Conservation (phyloP, 2,113 vertebrate species). For the Cheilinus undulatus region DNA sequence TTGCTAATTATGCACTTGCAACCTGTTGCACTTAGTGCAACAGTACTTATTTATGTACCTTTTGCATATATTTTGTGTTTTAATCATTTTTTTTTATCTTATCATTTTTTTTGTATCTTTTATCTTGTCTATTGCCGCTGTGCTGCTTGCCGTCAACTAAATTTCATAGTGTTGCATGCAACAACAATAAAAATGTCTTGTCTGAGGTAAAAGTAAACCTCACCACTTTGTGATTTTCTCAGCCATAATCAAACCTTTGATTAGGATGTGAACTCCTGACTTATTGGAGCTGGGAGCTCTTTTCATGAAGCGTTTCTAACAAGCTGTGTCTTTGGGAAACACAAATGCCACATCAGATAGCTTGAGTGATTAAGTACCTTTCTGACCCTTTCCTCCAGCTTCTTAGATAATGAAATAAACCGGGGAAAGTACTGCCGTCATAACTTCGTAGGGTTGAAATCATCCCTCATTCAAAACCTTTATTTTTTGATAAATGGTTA, state of each 20-base stretch:
- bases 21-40: too few species aligned
- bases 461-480: neutral
- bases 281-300: neutral
- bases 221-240: neutral
- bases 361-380: too few species aligned
- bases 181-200: too few species aligned
- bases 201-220: neutral
- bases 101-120: too few species aligned
- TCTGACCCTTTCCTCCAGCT: neutral
- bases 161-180: too few species aligned
- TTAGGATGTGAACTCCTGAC: neutral
- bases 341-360: neutral
- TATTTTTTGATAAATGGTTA: neutral
- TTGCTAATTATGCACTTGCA: too few species aligned
- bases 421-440: too few species aligned
- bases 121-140: too few species aligned
- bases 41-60: too few species aligned
- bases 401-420: neutral
- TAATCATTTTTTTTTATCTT: too few species aligned
- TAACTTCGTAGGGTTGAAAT: neutral
- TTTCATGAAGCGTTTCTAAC: neutral
- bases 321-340: constrained; percentile 9
- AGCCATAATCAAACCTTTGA: neutral
- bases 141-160: too few species aligned
- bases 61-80: too few species aligned